Base-by-base conservation (phyloP, 2,797 vertebrate species). In the Lacerta bilineata region DNA sequence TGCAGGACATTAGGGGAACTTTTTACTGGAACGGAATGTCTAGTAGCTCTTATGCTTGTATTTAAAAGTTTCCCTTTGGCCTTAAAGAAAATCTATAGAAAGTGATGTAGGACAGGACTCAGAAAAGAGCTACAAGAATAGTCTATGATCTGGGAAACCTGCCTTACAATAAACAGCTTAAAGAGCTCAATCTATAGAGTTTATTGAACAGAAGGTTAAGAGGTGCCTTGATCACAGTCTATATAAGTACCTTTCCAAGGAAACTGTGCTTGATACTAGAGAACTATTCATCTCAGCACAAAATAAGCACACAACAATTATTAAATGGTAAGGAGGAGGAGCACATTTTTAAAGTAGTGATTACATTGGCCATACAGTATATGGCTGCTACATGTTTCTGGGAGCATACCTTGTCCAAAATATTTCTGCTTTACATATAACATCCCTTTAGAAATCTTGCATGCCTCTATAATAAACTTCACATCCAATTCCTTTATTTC, bases 51-150 rank as follows among this genome's bases (percentile, higher is more conserved):
- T 88, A 18, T 7, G 41, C 5, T 86, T 2, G 15, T 27, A 61
- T 59, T 87, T 87, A 29, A 75, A 87, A 75, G 69, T 87, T 74
- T n/a, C n/a, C 55, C 41, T 39, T 83, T 82, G 86, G 80, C 71
- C 80, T 82, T 87, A 82, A 74, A 94, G 93, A 88, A 55, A 7
- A 93, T 88, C 50, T 83, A 59, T 93, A 88, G 59, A 93, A 91
- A 77, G 79, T 64, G 78, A 75, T 87, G 86, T 80, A 8, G 85
- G 84, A 90, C 36, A 68, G 1, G 4, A 82, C 87, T 82, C 33
- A 91, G 76, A 82, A 86, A n/a, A 15, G n/a, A 43, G 86, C 85
- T 33, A 23, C 50, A 41, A 82, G 33, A 90, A 55, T 69, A 79
- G 89, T 91, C 81, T 61, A 59, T 15, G 8, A 46, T 85, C 88